phyloP scores from a whole-genome alignment of 2,797 vertebrate species.

The Eospalax fontanierii region DNA sequence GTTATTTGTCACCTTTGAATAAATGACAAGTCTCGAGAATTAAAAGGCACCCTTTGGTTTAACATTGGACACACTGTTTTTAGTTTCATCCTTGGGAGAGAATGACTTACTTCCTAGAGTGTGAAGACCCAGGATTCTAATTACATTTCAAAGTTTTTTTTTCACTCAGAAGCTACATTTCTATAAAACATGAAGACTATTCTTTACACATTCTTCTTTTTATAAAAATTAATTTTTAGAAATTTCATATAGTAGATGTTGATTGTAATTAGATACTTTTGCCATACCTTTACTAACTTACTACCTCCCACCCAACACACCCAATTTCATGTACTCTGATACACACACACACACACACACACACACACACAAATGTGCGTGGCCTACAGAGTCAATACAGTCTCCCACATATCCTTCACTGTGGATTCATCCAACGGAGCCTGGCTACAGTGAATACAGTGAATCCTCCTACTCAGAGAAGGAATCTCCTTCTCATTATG shows the following conservation, averaged over 20 bases:
- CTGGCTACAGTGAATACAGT: no score
- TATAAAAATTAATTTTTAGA: no score
- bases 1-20: background rate
- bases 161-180: background rate
- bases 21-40: background rate
- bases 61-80: background rate
- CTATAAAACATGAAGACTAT: background rate
- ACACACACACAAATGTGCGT: no score
- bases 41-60: background rate
- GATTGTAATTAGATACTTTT: no score
- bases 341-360: no score
- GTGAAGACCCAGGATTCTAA: background rate
- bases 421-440: no score
- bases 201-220: background rate
- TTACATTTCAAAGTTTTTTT: background rate
- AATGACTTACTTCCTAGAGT: slow-evolving; percentile 17
- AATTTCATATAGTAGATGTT: no score
- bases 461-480: background rate
- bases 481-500: background rate
- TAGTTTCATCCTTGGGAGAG: background rate
- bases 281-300: no score
- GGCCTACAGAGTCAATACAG: no score
- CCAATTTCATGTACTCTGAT: no score
- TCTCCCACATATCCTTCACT: no score
- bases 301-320: no score